Conservation (phyloP, 2,888 invertebrate species). For the Plemyria rubiginata region DNA sequence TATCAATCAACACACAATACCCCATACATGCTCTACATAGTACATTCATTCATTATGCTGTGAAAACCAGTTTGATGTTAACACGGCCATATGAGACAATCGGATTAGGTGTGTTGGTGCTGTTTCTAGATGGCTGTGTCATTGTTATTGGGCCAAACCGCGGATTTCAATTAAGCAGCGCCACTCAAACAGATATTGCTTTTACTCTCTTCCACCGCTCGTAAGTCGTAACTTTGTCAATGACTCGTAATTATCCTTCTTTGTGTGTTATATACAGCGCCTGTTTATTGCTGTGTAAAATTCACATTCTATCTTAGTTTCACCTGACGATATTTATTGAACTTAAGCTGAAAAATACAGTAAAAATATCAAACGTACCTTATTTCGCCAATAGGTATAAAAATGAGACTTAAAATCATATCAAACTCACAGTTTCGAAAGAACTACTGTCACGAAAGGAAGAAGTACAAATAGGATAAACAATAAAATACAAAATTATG, state of each 20-base stretch:
- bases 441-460: too few species aligned
- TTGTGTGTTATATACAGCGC: slow-evolving; percentile 43
- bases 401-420: too few species aligned
- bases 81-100: too few species aligned
- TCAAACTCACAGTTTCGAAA: too few species aligned
- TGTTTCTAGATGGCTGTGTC: slow-evolving; percentile 13
- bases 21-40: too few species aligned
- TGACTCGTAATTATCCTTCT: slow-evolving; percentile 57
- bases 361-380: too few species aligned
- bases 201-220: slow-evolving; percentile 51
- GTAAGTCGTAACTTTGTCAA: slow-evolving; percentile 58
- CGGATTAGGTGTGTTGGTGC: not conserved
- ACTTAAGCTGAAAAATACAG: not conserved
- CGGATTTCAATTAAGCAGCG: slow-evolving; percentile 69
- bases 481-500: too few species aligned
- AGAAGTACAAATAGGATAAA: too few species aligned
- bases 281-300: slow-evolving; percentile 36
- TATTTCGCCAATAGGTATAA: too few species aligned
- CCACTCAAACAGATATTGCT: slow-evolving; percentile 55
- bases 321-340: not conserved
- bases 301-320: not conserved
- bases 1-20: too few species aligned
- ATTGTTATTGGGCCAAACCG: slow-evolving; percentile 69
- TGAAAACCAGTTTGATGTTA: too few species aligned
- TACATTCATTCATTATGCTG: too few species aligned